Base-by-base conservation (phyloP, 2,888 invertebrate species). In the Callyntrura guangdongensis region DNA sequence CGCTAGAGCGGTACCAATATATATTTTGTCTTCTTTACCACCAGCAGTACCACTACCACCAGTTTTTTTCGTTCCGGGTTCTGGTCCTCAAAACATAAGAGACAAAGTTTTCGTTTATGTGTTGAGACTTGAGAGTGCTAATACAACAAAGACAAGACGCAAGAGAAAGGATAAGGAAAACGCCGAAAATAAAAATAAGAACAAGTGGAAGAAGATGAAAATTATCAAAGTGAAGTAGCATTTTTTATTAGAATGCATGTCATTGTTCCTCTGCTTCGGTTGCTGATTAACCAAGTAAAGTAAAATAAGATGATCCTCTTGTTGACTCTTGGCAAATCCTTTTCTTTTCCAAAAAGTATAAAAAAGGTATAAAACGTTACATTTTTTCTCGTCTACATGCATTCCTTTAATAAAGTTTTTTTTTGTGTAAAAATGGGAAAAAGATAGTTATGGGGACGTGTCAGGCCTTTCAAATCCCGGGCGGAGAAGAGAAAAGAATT, bases 221-320 rank as follows among this genome's bases (percentile, higher is more conserved):
- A n/a, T 9, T 14, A 14, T 11, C 61, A 20, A n/a, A 61, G 20
- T n/a, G 61, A 4, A 61, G n/a, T 2, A 25, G 25, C 3, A 64
- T 64, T 72, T 69, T 69, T 72, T 72, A 72, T 72, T 72, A 47
- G 47, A 45, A 72, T 72, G 47, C 45, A 64, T 45, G 20, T 47
- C 72, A 25, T 64, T 64, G 25, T 64, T 9, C 64, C 25, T 20
- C 64, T 36, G 25, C 25, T 20, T 3, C 9, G 22, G 64, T 25
- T 25, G 45, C 72, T 72, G 72, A 72, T 72, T 72, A 72, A 36
- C 36, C 36, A 36, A 72, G 72, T 72, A 47, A 72, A 72, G 47
- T 47, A 72, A 72, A 72, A 72, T 47, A 72, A 72, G 72, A 72
- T 72, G 72, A 72, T 72, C 72, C 72, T 72, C 72, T 72, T 72